These are phyloP conservation scores for Simalia tracyae DNA, from an alignment of 2,797 vertebrate species.

Conservation along the genomic window DNA sequence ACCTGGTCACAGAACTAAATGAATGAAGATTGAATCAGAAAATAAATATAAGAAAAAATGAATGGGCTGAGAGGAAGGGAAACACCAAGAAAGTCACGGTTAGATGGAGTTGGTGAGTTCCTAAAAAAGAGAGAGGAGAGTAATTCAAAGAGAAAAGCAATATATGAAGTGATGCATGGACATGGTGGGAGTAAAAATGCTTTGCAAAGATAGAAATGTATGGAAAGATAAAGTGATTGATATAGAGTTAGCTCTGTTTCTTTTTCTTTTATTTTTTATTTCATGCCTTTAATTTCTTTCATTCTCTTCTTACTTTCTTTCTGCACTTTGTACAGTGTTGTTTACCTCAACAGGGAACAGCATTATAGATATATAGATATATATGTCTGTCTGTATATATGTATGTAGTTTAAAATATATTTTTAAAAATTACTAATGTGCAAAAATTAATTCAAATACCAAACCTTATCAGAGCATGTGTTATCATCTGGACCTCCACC, in stretches of 20 bases:
- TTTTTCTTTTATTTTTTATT: not conserved
- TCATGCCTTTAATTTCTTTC: not conserved
- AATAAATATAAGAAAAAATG: not conserved
- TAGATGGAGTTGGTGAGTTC: not conserved
- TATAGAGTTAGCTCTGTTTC: not conserved
- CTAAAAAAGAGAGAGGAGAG: not conserved
- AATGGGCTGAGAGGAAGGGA: not conserved
- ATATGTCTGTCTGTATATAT: not conserved
- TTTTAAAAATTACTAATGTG: not conserved
- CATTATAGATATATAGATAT: not conserved
- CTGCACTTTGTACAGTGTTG: not conserved
- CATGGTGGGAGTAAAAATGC: not conserved
- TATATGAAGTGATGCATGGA: not conserved
- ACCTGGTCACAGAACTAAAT: not conserved
- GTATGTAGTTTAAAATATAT: not conserved
- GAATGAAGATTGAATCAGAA: not conserved
- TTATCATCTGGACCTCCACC: conserved; percentile 95
- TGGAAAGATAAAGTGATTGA: not conserved
- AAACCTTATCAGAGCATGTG: conserved; percentile 96
- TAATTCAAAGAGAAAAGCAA: not conserved
- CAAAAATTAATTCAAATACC: not conserved
- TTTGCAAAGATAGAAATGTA: not conserved
- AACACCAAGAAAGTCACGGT: not conserved
- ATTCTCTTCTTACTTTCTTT: not conserved
- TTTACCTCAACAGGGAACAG: not conserved